Conservation (phyloP, 2,797 vertebrate genomes). For the Tinamus major region DNA sequence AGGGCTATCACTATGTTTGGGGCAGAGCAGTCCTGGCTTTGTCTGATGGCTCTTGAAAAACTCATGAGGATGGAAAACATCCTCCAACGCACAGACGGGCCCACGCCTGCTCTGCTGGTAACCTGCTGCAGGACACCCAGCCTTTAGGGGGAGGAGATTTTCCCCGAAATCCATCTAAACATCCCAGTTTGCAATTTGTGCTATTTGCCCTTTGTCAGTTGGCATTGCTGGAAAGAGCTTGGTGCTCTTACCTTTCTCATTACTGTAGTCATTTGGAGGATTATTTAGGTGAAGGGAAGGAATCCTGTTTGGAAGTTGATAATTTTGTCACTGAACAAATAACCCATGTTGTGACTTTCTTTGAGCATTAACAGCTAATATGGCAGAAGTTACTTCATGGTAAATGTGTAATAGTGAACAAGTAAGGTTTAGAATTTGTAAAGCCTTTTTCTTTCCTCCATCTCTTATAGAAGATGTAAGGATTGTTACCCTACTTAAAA, state of each 20-base stretch:
- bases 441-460: neutral
- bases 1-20: neutral
- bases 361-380: neutral
- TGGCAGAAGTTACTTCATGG: neutral
- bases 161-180: neutral
- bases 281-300: neutral
- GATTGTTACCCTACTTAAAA: neutral
- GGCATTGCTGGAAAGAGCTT: neutral
- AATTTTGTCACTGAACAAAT: neutral
- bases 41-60: neutral
- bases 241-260: neutral
- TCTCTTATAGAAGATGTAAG: neutral
- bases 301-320: neutral
- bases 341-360: neutral
- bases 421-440: neutral
- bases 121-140: neutral
- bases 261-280: neutral
- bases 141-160: neutral
- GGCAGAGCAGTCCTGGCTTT: neutral
- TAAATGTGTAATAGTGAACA: neutral
- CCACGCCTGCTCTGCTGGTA: neutral
- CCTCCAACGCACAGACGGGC: accelerated
- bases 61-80: neutral
- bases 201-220: neutral
- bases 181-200: neutral